phyloP scores from a whole-genome alignment of 2,113 vertebrate species.

The Embiotoca jacksoni region DNA sequence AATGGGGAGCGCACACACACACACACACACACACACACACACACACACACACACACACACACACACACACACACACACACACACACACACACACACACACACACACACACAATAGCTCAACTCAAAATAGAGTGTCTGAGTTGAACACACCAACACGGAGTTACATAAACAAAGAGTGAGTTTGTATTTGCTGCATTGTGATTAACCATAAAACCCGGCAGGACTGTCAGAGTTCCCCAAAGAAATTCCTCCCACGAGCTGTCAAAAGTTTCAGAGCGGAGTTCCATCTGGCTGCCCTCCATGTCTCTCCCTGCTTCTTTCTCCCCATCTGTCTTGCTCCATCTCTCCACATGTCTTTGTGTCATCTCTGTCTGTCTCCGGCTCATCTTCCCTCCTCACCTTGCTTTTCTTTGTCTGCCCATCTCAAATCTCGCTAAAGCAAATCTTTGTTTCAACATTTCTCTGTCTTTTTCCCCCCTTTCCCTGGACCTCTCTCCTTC shows the following conservation, averaged over 20 bases:
- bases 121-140: conserved; percentile 32
- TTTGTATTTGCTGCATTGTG: conserved; percentile 42
- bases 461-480: background rate
- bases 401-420: conserved; percentile 23
- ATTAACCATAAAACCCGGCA: conserved; percentile 35
- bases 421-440: conserved; percentile 11
- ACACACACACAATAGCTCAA: conserved; percentile 37
- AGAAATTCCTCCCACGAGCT: conserved; percentile 66
- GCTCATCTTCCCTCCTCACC: conserved; percentile 22
- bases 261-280: conserved; percentile 53
- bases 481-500: conserved; percentile 22
- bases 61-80: conserved; percentile 35
- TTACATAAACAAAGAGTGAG: conserved; percentile 51
- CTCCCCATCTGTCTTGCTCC: conserved; percentile 58
- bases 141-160: conserved; percentile 34
- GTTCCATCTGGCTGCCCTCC: conserved; percentile 62
- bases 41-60: conserved; percentile 43
- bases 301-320: conserved; percentile 39
- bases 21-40: conserved; percentile 39
- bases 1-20: conserved; percentile 30
- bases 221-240: conserved; percentile 41
- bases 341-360: conserved; percentile 32
- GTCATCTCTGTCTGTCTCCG: conserved; percentile 17
- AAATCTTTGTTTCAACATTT: conserved; percentile 29
- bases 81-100: conserved; percentile 24